Percentiles rank a stretch among this genome's conserved stretches.
Conservation (phyloP, 2,888 invertebrate species). For the Lamproptera curius region DNA sequence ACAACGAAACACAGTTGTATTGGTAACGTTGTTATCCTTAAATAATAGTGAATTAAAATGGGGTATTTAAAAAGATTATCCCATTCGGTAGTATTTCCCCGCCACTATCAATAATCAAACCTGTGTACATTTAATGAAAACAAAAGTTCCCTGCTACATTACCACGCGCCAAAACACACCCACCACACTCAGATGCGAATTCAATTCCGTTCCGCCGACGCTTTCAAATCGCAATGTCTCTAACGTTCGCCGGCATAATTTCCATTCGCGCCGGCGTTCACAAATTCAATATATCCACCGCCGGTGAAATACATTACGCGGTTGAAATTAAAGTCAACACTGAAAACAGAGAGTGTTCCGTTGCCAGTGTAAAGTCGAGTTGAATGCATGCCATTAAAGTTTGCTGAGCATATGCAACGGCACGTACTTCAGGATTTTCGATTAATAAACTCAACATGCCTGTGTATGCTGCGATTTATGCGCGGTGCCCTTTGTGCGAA, state of each 20-base stretch:
- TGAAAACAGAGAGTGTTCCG: conserved; percentile 12
- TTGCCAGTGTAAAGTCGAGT: conserved; percentile 17
- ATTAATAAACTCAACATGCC: conserved; percentile 16
- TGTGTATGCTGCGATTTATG: too few species aligned
- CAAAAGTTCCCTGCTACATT: neutral
- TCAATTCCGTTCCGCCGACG: neutral
- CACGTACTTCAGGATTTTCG: conserved; percentile 9
- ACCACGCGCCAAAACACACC: neutral
- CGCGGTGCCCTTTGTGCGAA: too few species aligned
- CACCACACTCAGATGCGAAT: neutral
- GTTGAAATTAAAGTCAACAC: conserved; percentile 19
- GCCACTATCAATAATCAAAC: too few species aligned
- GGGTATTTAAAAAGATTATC: too few species aligned
- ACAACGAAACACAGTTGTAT: too few species aligned
- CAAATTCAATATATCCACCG: conserved; percentile 14
- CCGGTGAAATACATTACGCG: conserved; percentile 19
- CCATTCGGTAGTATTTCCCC: too few species aligned
- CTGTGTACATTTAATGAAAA: too few species aligned
- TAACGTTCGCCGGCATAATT: conserved; percentile 3
- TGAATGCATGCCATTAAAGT: conserved; percentile 19
- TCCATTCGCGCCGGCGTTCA: neutral
- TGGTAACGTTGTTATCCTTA: too few species aligned
- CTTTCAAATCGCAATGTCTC: conserved; percentile 4
- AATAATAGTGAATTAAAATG: too few species aligned
- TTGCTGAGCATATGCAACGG: conserved; percentile 18